Conservation (phyloP, 2,113 vertebrate genomes). For the Struthio camelus region DNA sequence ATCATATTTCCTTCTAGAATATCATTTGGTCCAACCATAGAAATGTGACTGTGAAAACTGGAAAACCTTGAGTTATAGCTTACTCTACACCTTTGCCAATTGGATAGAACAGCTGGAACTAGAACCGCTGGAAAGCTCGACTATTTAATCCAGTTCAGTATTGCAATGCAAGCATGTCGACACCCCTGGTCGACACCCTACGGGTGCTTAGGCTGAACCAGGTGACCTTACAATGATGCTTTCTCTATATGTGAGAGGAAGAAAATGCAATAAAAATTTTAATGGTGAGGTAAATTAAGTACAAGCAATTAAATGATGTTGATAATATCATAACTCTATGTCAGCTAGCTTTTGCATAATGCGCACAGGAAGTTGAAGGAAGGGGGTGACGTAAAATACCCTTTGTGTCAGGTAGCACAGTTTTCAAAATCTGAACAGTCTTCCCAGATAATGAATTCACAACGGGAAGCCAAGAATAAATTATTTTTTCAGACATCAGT, state of each 20-base stretch:
- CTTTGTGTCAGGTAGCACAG: background rate
- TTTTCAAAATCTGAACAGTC: constrained; percentile 43
- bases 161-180: background rate
- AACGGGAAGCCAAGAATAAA: constrained; percentile 42
- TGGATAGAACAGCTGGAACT: background rate
- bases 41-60: background rate
- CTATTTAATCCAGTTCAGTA: background rate
- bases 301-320: constrained; percentile 37
- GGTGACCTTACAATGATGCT: background rate
- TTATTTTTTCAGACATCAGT: constrained; percentile 36
- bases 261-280: constrained; percentile 38
- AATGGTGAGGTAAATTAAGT: constrained; percentile 48
- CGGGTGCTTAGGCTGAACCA: background rate
- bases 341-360: background rate
- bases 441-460: constrained; percentile 62
- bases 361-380: constrained; percentile 13
- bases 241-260: background rate
- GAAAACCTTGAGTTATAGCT: background rate
- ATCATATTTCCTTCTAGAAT: constrained; percentile 16
- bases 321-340: constrained; percentile 12
- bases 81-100: background rate
- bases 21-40: background rate
- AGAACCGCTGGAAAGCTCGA: background rate
- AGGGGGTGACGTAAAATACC: background rate
- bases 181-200: background rate